phyloP scores from a whole-genome alignment of 2,888 invertebrate species.

The Sinopyrophorus schimmeli region DNA sequence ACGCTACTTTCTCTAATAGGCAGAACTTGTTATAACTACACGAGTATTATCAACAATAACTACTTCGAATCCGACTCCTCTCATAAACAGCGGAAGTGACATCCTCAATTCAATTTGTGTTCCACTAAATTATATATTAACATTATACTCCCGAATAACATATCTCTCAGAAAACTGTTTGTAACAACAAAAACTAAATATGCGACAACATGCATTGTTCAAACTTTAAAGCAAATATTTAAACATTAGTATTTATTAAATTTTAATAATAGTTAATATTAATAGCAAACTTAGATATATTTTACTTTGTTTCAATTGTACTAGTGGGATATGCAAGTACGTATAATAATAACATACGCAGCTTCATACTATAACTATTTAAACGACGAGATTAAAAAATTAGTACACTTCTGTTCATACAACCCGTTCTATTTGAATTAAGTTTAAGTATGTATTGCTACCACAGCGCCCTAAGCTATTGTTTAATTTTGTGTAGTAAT shows the following conservation, averaged over 20 bases:
- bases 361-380: constrained; percentile 11
- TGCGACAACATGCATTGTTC: no score
- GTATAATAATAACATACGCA: constrained; percentile 7
- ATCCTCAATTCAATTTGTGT: constrained; percentile 29
- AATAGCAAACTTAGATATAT: no score
- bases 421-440: constrained; percentile 20
- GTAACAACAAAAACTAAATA: no score
- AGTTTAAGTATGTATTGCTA: constrained; percentile 27
- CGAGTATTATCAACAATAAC: not conserved
- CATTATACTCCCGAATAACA: constrained; percentile 2
- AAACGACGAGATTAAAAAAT: constrained; percentile 17
- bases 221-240: no score
- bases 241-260: no score
- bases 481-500: constrained; percentile 18
- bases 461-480: constrained; percentile 12
- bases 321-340: no score
- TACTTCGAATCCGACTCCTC: constrained; percentile 5
- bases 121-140: constrained; percentile 14
- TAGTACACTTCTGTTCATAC: constrained; percentile 19
- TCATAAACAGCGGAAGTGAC: constrained; percentile 23
- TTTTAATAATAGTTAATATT: no score
- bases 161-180: not conserved
- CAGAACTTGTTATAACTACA: not conserved
- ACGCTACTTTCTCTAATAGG: not conserved
- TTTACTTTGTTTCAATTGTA: no score